Conservation (phyloP, 2,113 vertebrate genomes). For the Ia io region DNA sequence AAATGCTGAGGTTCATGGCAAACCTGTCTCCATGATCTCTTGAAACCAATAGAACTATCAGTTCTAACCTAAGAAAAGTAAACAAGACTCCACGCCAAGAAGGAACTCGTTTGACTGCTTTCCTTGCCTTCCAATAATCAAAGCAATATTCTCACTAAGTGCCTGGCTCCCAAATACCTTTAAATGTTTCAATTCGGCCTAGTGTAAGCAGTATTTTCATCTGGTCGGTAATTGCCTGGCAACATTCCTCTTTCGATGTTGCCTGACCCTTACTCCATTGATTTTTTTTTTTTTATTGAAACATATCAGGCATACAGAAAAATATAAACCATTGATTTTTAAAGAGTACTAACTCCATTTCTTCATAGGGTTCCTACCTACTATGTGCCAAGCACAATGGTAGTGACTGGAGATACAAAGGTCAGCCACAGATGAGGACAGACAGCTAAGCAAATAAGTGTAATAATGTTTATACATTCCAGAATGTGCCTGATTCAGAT, state of each 20-base stretch:
- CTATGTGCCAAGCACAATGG: not conserved
- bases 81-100: conserved; percentile 35
- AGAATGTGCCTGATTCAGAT: not conserved
- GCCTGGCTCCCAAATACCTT: conserved; percentile 27
- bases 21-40: not conserved
- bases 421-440: not conserved
- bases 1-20: not conserved
- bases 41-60: conserved; percentile 6
- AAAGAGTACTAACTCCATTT: not conserved
- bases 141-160: conserved; percentile 13
- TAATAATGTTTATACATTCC: not conserved
- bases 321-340: not conserved
- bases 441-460: not conserved
- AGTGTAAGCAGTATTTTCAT: conserved; percentile 31
- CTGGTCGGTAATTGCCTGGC: not conserved
- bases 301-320: not conserved
- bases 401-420: not conserved
- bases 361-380: not conserved
- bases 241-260: not conserved
- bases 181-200: not conserved
- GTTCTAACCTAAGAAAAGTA: conserved; percentile 54
- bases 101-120: conserved; percentile 45
- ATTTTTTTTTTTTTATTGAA: not conserved
- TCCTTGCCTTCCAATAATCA: conserved; percentile 28
- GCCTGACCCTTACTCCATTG: conserved; percentile 5